Evolutionary conservation across 2,113 vertebrate genomes (phyloP), one percentile per base, ranked within the genome.

Genomic region (Piaya cayana): DNA sequence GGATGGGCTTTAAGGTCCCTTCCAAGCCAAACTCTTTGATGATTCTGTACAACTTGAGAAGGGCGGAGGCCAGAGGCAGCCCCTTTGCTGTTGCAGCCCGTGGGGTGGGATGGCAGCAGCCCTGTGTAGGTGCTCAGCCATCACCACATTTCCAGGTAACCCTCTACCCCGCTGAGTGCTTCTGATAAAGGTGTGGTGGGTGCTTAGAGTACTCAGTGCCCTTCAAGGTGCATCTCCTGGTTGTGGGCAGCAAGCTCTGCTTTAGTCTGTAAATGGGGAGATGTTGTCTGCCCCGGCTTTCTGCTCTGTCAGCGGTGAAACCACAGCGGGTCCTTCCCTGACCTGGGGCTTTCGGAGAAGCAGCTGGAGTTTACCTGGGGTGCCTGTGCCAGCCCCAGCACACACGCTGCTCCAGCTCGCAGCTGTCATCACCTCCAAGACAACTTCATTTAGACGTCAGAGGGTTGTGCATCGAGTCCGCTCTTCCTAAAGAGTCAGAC

Each of bases 311-410:
- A 15, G 62, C 3, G 0, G 13, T 39, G 82, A 62, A 53, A 36
- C 2, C 4, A 14, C 15, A 1, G 19, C 69, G 2, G 3, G 10
- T 13, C 68, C 36, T 52, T 47, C 17, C 59, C 0, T 0, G 16
- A 74, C 67, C 47, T 2, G 2, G 64, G 45, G 37, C 21, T 6
- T 52, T 25, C 32, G 25, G 36, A 47, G 12, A 21, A 15, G 50
- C 86, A 39, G 39, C 47, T 10, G 53, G 47, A 56, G 19, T 5
- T 34, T 8, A 1, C 68, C 63, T n/a, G 39, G 63, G 79, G 58
- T 58, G 15, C 1, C 58, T 4, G 75, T 71, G 82, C 70, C 88
- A 29, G 1, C 2, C 6, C 74, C 9, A 23, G 82, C 78, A 55
- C 81, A 37, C 43, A 55, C 53, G 0, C 4, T 23, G 0, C 79